Evolutionary conservation across 1,140 invertebrate genomes (phyloP).

Genomic region (Apocrypta bakeri): DNA sequence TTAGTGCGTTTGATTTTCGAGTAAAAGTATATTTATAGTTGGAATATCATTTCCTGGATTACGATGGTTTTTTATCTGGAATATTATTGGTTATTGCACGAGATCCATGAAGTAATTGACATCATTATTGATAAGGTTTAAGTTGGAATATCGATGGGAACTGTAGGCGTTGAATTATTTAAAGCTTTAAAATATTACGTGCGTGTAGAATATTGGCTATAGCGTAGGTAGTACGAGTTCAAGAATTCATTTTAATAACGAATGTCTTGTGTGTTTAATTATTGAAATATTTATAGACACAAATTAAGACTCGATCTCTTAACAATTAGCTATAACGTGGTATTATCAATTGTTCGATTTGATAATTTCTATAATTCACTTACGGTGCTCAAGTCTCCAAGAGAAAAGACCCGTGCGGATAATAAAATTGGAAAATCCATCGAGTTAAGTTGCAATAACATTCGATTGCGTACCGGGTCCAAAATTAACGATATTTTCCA

Average conservation of each 20-base stretch:
- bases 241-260: too few relatives aligned
- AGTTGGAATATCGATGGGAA: neutral
- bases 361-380: neutral
- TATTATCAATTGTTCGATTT: too few relatives aligned
- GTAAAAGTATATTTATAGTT: too few relatives aligned
- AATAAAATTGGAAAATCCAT: constrained; percentile 34
- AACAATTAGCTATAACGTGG: too few relatives aligned
- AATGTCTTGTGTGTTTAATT: too few relatives aligned
- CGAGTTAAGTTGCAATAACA: neutral
- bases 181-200: neutral
- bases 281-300: too few relatives aligned
- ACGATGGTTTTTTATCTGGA: neutral
- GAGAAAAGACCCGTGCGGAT: neutral
- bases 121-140: neutral
- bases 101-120: neutral
- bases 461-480: neutral
- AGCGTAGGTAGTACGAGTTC: too few relatives aligned
- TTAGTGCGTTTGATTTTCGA: too few relatives aligned
- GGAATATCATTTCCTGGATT: too few relatives aligned
- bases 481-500: constrained; percentile 49
- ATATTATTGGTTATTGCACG: neutral
- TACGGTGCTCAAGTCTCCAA: neutral
- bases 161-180: neutral
- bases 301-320: too few relatives aligned
- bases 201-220: too few relatives aligned